Percentiles rank a stretch among this genome's conserved stretches.
These are phyloP conservation scores for Heliothis subflexa DNA, from an alignment of 1,140 invertebrate species.

Conservation along the genomic window DNA sequence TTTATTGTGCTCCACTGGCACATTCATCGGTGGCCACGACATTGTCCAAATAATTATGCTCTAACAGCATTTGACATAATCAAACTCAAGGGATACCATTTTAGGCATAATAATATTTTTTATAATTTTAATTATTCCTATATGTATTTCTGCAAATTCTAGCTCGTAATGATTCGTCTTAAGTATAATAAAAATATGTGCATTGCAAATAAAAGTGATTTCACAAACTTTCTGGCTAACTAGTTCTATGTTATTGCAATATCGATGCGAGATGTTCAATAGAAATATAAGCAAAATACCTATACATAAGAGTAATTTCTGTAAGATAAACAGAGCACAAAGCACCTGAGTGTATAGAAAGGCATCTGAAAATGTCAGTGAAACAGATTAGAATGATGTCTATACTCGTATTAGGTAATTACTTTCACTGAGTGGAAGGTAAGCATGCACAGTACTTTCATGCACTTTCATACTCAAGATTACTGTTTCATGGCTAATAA, in stretches of 20 bases:
- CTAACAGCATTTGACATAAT: neutral
- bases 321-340: neutral
- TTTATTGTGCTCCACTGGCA: slow-evolving; percentile 1
- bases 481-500: slow-evolving; percentile 49
- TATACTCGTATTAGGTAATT: slow-evolving; percentile 52
- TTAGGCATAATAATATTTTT: too few relatives aligned
- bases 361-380: slow-evolving; percentile 47
- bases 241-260: neutral
- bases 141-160: neutral
- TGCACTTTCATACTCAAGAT: slow-evolving; percentile 51
- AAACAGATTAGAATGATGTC: slow-evolving; percentile 51
- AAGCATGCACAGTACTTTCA: slow-evolving; percentile 51
- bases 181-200: neutral
- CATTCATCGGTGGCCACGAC: neutral
- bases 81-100: too few relatives aligned
- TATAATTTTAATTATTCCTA: too few relatives aligned
- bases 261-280: neutral
- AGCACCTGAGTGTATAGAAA: slow-evolving; percentile 19
- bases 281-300: neutral
- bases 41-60: neutral
- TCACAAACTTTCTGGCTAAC: slow-evolving; percentile 5
- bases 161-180: neutral
- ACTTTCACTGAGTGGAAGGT: slow-evolving; percentile 54
- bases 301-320: neutral
- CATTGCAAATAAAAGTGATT: slow-evolving; percentile 1